These are phyloP conservation scores for Scaptodrosophila lebanonensis DNA, from an alignment of 1,140 invertebrate species.

Conservation along the genomic window DNA sequence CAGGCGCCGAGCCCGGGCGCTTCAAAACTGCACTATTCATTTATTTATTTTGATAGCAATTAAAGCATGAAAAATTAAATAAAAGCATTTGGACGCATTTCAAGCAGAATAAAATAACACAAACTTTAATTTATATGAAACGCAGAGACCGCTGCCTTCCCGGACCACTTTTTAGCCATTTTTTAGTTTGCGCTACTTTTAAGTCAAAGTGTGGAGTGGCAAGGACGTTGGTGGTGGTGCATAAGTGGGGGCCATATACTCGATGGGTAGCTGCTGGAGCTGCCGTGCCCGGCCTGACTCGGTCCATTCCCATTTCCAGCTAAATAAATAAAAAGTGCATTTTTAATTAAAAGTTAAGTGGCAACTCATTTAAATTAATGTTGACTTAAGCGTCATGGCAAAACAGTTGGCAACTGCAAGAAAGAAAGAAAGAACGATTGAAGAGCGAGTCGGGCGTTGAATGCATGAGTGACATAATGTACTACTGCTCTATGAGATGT, in stretches of 20 bases:
- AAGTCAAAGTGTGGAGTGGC: conserved; percentile 59
- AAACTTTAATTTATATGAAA: conserved; percentile 71
- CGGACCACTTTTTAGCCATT: conserved; percentile 14
- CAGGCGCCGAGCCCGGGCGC: conserved; percentile 1
- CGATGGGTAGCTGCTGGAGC: background rate
- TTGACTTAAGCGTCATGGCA: conserved; percentile 74
- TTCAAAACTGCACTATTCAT: conserved; percentile 51
- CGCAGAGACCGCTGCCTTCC: conserved; percentile 5
- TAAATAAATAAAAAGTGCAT: conserved; percentile 76
- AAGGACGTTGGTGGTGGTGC: conserved; percentile 10
- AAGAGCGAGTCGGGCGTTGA: conserved; percentile 5
- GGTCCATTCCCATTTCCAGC: conserved; percentile 66
- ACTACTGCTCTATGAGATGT: too few relatives aligned
- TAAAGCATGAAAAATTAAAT: conserved; percentile 64
- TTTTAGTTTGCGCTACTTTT: conserved; percentile 61
- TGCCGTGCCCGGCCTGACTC: conserved; percentile 16
- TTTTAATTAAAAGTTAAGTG: conserved; percentile 76
- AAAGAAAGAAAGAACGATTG: conserved; percentile 18
- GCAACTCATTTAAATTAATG: conserved; percentile 76
- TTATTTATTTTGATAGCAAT: conserved; percentile 61
- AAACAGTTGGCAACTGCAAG: conserved; percentile 56
- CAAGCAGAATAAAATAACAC: conserved; percentile 72
- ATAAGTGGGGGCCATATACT: background rate
- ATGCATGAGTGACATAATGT: too few relatives aligned
- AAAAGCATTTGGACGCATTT: conserved; percentile 66